Evolutionary conservation across 1,140 invertebrate species (phyloP).

Genomic region (Saccostrea echinata): DNA sequence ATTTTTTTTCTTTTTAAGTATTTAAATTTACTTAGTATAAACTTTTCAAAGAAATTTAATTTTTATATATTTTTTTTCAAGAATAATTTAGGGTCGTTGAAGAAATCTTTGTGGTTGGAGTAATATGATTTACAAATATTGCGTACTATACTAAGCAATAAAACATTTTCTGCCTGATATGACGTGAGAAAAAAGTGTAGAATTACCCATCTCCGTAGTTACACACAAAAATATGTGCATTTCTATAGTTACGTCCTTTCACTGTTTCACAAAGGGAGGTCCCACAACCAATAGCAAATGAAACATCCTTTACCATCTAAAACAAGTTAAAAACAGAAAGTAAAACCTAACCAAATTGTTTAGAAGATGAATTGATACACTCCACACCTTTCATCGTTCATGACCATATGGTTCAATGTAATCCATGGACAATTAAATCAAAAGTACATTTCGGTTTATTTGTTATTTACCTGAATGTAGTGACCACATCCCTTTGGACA

Average conservation of each 20-base stretch:
- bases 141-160: neutral
- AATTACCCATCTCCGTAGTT: slow-evolving; percentile 23
- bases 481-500: neutral
- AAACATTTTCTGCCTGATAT: neutral
- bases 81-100: neutral
- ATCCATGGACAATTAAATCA: too few species aligned
- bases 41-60: too few species aligned
- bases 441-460: too few species aligned
- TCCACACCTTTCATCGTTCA: too few species aligned
- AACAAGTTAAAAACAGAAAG: neutral
- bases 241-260: slow-evolving; percentile 8
- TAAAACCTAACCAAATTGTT: too few species aligned
- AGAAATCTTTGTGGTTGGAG: neutral
- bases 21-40: too few species aligned
- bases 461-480: neutral
- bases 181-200: neutral
- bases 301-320: slow-evolving; percentile 24
- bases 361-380: too few species aligned
- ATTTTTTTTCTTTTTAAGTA: too few species aligned
- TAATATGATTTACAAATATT: neutral
- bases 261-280: neutral
- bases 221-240: slow-evolving; percentile 7
- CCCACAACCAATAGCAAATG: neutral
- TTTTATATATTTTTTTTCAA: too few species aligned
- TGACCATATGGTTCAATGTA: too few species aligned